These are phyloP conservation scores for Burhinus bistriatus DNA, from an alignment of 2,113 vertebrate genomes.

Conservation along the genomic window DNA sequence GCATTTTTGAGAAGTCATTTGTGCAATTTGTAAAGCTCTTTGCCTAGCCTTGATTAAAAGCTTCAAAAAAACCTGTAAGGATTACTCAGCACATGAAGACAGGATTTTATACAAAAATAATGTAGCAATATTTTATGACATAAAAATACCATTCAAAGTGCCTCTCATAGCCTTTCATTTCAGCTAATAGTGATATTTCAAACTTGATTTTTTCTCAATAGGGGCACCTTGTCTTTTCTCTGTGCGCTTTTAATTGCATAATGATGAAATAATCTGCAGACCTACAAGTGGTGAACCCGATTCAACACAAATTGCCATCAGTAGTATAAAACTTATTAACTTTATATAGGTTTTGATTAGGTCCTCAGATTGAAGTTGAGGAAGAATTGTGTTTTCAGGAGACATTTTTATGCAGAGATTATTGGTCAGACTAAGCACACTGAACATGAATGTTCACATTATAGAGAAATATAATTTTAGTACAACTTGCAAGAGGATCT, in stretches of 20 bases:
- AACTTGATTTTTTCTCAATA: not conserved
- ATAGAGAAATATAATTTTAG: not conserved
- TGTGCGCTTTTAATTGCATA: not conserved
- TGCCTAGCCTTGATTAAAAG: not conserved
- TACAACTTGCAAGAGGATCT: not conserved
- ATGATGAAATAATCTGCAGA: not conserved
- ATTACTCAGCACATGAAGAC: not conserved
- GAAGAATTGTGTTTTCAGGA: not conserved
- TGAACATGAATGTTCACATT: not conserved
- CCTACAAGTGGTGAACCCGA: not conserved
- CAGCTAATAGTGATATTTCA: not conserved
- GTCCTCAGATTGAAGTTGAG: not conserved
- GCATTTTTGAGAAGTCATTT: not conserved
- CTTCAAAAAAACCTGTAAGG: not conserved
- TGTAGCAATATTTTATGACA: not conserved
- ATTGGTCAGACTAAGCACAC: not conserved
- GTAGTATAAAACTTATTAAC: not conserved
- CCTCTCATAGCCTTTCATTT: not conserved
- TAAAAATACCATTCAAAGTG: not conserved
- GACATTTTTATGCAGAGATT: not conserved
- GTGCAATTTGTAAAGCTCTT: not conserved
- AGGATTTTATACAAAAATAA: not conserved
- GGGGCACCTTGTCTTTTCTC: not conserved
- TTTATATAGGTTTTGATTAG: not conserved
- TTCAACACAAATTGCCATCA: not conserved